Percentiles rank a stretch among this genome's conserved stretches.
Evolutionary conservation across 2,888 invertebrate species (phyloP).

Genomic region (Hyalella azteca): DNA sequence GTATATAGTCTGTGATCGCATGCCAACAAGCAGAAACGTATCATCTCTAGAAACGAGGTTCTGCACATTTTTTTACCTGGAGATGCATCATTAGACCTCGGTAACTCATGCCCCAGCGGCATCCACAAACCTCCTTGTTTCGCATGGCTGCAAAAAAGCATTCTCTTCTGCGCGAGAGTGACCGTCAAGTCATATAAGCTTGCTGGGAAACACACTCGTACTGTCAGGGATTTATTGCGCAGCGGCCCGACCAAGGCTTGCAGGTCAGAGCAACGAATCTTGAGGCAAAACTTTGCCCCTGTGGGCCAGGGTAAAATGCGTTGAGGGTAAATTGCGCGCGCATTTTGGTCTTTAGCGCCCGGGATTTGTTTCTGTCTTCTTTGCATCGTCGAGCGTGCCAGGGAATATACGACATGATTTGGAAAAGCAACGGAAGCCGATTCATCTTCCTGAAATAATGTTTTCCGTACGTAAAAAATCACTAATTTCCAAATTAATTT

Average conservation of each 20-base stretch:
- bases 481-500: too few relatives aligned
- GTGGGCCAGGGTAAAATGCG: not conserved
- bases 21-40: not conserved
- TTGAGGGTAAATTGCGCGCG: not conserved
- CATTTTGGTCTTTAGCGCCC: too few relatives aligned
- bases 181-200: slow-evolving; percentile 29
- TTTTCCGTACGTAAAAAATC: too few relatives aligned
- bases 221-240: slow-evolving; percentile 24
- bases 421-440: too few relatives aligned
- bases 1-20: too few relatives aligned
- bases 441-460: too few relatives aligned
- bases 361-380: too few relatives aligned
- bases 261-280: not conserved
- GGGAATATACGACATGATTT: too few relatives aligned
- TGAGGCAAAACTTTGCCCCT: slow-evolving; percentile 4
- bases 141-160: slow-evolving; percentile 1
- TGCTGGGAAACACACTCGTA: slow-evolving; percentile 19
- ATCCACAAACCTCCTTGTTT: slow-evolving; percentile 28
- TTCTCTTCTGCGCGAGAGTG: slow-evolving; percentile 2
- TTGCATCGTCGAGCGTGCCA: too few relatives aligned
- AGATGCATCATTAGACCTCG: not conserved
- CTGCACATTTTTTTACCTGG: not conserved
- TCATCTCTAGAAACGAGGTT: not conserved
- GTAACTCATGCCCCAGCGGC: slow-evolving; percentile 18
- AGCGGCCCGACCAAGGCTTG: not conserved